These are phyloP conservation scores for Oscheius sp. DNA, from an alignment of 2,888 invertebrate genomes.

Conservation along the genomic window DNA sequence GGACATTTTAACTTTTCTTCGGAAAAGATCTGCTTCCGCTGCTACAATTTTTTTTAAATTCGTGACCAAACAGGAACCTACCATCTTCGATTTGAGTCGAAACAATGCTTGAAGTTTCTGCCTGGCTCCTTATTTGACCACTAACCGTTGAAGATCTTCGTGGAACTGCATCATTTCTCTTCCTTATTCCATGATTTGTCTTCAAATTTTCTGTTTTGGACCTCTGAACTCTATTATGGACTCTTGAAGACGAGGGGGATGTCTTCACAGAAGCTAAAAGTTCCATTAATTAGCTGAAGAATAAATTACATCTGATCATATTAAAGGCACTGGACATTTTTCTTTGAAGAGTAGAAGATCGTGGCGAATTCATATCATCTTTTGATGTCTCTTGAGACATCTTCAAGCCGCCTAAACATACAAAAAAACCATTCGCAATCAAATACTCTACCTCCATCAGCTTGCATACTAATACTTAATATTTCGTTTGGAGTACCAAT, in stretches of 20 bases:
- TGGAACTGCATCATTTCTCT: not conserved
- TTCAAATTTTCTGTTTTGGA: slow-evolving; percentile 11
- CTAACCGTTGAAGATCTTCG: not conserved
- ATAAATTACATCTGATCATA: not conserved
- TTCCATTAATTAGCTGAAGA: not conserved
- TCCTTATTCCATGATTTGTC: not conserved
- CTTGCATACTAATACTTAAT: not conserved
- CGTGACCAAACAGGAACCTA: not conserved
- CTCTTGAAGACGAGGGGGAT: not conserved
- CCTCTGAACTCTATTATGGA: not conserved
- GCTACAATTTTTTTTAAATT: not conserved
- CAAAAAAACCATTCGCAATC: no score
- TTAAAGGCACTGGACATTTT: slow-evolving; percentile 3
- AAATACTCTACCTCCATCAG: not conserved
- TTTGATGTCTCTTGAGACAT: no score
- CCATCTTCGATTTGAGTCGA: not conserved
- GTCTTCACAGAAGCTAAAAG: not conserved
- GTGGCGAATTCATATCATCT: no score
- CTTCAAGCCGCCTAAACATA: no score
- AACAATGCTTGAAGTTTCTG: not conserved
- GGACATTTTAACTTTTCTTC: not conserved
- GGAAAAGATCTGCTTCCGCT: slow-evolving; percentile 17
- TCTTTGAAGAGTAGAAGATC: slow-evolving; percentile 5
- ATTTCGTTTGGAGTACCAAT: slow-evolving; percentile 1
- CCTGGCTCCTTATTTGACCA: not conserved